A percentile compares a stretch with the other conserved stretches of the same genome.
These are phyloP conservation scores for Hyla sarda DNA, from an alignment of 2,113 vertebrate genomes.

Conservation along the genomic window DNA sequence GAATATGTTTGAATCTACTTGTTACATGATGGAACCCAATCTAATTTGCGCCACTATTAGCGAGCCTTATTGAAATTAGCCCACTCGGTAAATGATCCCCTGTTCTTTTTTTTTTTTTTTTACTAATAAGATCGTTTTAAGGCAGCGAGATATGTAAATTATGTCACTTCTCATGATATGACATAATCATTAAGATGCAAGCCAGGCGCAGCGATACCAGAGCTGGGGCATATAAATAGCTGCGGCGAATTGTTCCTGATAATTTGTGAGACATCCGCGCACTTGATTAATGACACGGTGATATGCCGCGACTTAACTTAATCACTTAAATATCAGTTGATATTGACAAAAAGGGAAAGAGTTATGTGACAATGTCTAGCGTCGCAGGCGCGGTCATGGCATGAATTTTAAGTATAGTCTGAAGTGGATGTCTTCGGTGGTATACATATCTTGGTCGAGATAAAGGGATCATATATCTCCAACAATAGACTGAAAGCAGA, in stretches of 20 bases:
- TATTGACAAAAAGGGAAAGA: conserved; percentile 63
- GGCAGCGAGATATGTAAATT: conserved; percentile 58
- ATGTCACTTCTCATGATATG: conserved; percentile 54
- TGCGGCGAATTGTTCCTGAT: conserved; percentile 45
- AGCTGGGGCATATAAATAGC: conserved; percentile 67
- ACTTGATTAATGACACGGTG: conserved; percentile 62
- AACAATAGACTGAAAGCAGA: not conserved
- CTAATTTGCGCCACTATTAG: conserved; percentile 51
- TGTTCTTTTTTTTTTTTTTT: conserved; percentile 2
- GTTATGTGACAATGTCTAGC: conserved; percentile 50
- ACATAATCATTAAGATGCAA: conserved; percentile 64
- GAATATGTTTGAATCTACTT: not conserved
- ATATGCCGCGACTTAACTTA: conserved; percentile 57
- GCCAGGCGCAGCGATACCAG: conserved; percentile 44
- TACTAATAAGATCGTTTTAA: conserved; percentile 29
- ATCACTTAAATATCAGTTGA: conserved; percentile 62
- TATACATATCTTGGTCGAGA: not conserved
- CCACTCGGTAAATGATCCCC: conserved; percentile 28
- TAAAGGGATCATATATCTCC: not conserved
- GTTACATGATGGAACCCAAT: not conserved
- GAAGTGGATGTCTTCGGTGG: too few relatives aligned
- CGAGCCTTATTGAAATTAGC: conserved; percentile 21
- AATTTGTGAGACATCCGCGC: conserved; percentile 55
- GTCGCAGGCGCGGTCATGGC: not conserved
- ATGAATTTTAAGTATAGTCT: not conserved